Evolutionary conservation across 2,888 invertebrate genomes (phyloP).

Genomic region (Amphipyra tragopoginis): DNA sequence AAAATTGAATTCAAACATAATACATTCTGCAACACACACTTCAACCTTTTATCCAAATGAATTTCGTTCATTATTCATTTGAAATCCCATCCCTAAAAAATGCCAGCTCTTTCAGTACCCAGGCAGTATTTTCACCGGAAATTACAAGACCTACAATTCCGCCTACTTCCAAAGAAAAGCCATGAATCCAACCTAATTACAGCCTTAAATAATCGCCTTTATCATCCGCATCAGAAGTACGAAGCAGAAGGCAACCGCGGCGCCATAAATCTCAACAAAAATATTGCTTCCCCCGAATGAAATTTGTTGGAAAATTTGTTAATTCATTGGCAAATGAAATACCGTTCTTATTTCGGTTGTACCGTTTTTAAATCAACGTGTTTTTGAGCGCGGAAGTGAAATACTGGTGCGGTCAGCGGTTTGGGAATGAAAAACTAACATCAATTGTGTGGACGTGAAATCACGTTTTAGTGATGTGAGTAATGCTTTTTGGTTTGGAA

Average conservation of each 20-base stretch:
- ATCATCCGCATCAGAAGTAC: constrained; percentile 38
- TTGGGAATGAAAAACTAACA: background rate
- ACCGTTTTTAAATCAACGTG: constrained; percentile 25
- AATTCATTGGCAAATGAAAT: constrained; percentile 39
- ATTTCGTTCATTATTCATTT: too few species aligned
- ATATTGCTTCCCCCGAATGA: constrained; percentile 59
- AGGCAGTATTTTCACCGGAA: background rate
- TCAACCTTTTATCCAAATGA: too few species aligned
- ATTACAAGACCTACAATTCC: background rate
- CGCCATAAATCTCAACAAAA: constrained; percentile 60
- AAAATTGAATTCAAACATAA: too few species aligned
- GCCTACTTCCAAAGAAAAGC: background rate
- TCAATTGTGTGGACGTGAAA: too few species aligned
- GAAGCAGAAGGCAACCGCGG: constrained; percentile 14
- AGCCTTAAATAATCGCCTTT: constrained; percentile 41
- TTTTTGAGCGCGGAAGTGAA: constrained; percentile 15
- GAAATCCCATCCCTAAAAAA: too few species aligned
- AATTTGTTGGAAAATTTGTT: constrained; percentile 56
- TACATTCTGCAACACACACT: too few species aligned
- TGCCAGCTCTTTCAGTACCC: too few species aligned
- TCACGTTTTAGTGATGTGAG: too few species aligned
- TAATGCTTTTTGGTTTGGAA: too few species aligned
- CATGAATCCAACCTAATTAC: constrained; percentile 27
- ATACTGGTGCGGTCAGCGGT: background rate
- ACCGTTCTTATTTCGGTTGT: constrained; percentile 3